phyloP scores from a whole-genome alignment of 1,140 invertebrate genomes.

The Caenorhabditis tropicalis region DNA sequence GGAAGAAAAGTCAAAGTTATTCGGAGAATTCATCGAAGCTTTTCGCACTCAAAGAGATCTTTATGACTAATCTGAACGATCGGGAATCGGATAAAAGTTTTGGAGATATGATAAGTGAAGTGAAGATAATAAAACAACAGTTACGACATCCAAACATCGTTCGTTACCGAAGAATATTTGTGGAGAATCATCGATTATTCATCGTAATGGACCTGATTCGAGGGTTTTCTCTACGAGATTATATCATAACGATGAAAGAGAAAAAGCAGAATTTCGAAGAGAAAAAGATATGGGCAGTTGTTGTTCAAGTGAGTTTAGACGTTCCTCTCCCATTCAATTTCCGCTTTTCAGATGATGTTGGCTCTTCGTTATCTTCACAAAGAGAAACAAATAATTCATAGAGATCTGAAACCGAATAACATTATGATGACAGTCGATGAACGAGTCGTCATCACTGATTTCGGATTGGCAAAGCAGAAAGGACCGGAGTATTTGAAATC shows the following conservation, averaged over 20 bases:
- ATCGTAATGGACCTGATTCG: slow-evolving; percentile 75
- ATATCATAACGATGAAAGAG: slow-evolving; percentile 73
- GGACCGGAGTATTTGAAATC: slow-evolving; percentile 73
- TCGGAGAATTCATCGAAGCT: slow-evolving; percentile 54
- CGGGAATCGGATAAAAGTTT: slow-evolving; percentile 65
- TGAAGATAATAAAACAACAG: slow-evolving; percentile 73
- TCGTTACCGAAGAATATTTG: slow-evolving; percentile 73
- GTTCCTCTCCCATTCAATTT: neutral
- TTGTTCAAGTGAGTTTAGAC: slow-evolving; percentile 61
- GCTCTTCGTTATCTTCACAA: slow-evolving; percentile 74
- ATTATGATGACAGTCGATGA: slow-evolving; percentile 74
- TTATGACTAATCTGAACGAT: slow-evolving; percentile 47
- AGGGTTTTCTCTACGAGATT: slow-evolving; percentile 72
- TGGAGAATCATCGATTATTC: slow-evolving; percentile 72
- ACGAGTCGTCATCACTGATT: slow-evolving; percentile 74
- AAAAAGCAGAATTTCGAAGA: slow-evolving; percentile 72
- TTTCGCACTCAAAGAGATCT: slow-evolving; percentile 73
- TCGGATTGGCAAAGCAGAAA: slow-evolving; percentile 74
- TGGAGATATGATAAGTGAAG: slow-evolving; percentile 73
- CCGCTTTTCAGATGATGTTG: slow-evolving; percentile 71
- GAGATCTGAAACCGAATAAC: slow-evolving; percentile 72
- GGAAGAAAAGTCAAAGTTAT: slow-evolving; percentile 70
- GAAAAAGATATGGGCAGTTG: slow-evolving; percentile 73
- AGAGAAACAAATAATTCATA: slow-evolving; percentile 72
- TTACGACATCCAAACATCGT: slow-evolving; percentile 74